Evolutionary conservation across 2,888 invertebrate species (phyloP).

Genomic region (Andrena flavipes): DNA sequence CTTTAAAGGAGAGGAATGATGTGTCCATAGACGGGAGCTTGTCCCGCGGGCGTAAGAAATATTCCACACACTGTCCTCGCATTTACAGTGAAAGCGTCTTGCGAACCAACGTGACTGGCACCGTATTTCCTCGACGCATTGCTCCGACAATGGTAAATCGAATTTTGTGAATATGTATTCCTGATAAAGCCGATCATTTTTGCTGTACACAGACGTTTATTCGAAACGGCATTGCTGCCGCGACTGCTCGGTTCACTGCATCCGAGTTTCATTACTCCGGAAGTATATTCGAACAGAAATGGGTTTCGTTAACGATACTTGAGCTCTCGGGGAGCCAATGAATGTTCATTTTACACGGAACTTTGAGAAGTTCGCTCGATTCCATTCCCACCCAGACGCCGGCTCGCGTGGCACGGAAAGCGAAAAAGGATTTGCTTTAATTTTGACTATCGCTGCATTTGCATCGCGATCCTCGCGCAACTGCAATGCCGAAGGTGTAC

Average conservation of each 20-base stretch:
- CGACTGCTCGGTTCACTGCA: background rate
- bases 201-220: no score
- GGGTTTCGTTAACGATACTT: slow-evolving; percentile 14
- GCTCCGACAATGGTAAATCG: background rate
- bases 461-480: slow-evolving; percentile 25
- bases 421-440: slow-evolving; percentile 56
- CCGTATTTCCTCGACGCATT: background rate
- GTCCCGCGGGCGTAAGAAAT: background rate
- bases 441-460: slow-evolving; percentile 55
- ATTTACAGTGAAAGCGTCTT: background rate
- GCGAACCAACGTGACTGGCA: background rate
- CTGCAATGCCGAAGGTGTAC: slow-evolving; percentile 24
- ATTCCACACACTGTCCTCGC: background rate
- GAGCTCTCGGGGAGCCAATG: slow-evolving; percentile 22
- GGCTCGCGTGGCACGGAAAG: slow-evolving; percentile 15
- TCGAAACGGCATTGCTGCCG: background rate
- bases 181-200: no score
- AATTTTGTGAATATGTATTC: background rate
- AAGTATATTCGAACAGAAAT: slow-evolving; percentile 5
- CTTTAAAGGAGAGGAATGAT: background rate
- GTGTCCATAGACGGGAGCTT: background rate
- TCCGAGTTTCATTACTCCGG: background rate
- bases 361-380: slow-evolving; percentile 26
- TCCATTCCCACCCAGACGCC: slow-evolving; percentile 3
- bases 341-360: slow-evolving; percentile 38